Conservation (phyloP, 2,888 invertebrate species). For the Plagodis dolabraria region DNA sequence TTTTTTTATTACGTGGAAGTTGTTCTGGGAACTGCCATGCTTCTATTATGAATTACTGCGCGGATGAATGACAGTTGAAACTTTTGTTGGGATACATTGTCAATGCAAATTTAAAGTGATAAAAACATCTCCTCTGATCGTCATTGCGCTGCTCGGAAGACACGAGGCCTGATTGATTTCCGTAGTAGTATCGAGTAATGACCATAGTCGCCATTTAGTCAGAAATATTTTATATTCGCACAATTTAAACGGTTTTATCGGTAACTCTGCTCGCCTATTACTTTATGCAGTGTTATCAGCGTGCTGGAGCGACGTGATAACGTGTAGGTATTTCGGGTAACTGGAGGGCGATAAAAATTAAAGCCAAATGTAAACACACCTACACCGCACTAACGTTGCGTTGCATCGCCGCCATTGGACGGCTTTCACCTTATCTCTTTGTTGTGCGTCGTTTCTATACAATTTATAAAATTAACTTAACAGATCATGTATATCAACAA, state of each 20-base stretch:
- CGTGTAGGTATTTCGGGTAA: slow-evolving; percentile 65
- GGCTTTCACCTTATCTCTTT: slow-evolving; percentile 49
- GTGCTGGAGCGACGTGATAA: slow-evolving; percentile 68
- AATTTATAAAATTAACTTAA: slow-evolving; percentile 32
- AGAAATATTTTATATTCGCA: slow-evolving; percentile 30
- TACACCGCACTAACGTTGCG: slow-evolving; percentile 47
- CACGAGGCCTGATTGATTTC: too few species aligned
- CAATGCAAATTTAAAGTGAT: too few species aligned
- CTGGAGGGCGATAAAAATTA: slow-evolving; percentile 70
- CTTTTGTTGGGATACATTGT: too few species aligned
- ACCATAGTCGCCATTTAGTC: too few species aligned
- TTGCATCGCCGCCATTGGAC: slow-evolving; percentile 54
- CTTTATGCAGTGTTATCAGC: slow-evolving; percentile 68
- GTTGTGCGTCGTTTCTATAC: slow-evolving; percentile 44
- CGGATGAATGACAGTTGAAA: too few species aligned
- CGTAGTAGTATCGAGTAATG: too few species aligned
- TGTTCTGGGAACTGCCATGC: too few species aligned
- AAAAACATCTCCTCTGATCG: too few species aligned
- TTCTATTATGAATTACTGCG: too few species aligned
- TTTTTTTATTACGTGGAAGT: too few species aligned
- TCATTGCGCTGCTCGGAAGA: too few species aligned
- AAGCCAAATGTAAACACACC: slow-evolving; percentile 65
- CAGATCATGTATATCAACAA: slow-evolving; percentile 8
- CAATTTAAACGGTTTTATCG: slow-evolving; percentile 54
- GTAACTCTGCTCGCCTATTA: slow-evolving; percentile 59